Conservation (phyloP, 2,113 vertebrate species). For the Myocastor coypus region DNA sequence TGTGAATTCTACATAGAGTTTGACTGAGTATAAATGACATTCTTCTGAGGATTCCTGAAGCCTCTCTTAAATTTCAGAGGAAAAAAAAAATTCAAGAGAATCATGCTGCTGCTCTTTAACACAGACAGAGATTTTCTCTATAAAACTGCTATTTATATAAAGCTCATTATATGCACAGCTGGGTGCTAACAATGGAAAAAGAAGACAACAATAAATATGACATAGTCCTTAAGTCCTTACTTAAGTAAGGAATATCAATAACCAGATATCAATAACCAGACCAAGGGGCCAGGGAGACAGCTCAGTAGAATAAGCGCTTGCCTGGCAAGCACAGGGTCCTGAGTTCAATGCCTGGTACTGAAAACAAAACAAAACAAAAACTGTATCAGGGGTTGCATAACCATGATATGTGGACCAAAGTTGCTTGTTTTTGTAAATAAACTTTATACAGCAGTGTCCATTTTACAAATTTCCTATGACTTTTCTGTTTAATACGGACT, state of each 20-base stretch:
- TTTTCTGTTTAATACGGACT: background rate
- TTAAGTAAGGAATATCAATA: background rate
- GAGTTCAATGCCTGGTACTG: no score
- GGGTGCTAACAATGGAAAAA: background rate
- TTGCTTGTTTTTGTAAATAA: slow-evolving; percentile 23
- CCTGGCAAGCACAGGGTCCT: no score
- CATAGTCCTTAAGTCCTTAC: background rate
- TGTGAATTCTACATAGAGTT: background rate
- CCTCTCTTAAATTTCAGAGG: background rate
- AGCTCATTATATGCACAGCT: background rate
- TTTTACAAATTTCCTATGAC: background rate
- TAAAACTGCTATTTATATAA: background rate
- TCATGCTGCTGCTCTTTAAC: background rate
- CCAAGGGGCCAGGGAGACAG: no score
- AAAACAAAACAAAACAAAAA: background rate
- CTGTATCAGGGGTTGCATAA: background rate
- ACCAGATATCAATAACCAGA: no score
- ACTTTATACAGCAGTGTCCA: background rate
- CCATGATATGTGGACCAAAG: background rate
- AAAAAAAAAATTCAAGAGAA: background rate
- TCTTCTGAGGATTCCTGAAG: background rate
- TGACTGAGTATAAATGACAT: background rate
- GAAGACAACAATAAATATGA: background rate
- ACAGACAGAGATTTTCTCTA: background rate
- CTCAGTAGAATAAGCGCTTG: no score